Evolutionary conservation across 2,888 invertebrate species (phyloP), one percentile per base, ranked within the genome.

Genomic region (Aspidiotus destructor): DNA sequence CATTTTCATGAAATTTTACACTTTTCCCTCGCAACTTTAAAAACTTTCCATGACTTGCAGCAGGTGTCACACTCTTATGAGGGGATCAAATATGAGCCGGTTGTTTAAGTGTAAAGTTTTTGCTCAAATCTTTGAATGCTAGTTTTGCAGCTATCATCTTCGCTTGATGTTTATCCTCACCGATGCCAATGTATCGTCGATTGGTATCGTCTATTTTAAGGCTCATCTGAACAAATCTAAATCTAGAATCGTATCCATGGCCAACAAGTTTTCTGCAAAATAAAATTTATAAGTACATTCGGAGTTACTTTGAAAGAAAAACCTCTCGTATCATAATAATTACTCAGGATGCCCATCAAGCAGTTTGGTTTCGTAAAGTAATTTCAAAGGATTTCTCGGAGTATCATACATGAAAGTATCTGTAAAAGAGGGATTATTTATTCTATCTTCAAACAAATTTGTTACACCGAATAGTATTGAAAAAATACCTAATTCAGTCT

Each of bases 311-410:
- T 28, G 28, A 28, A 28, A 28, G 5, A 28, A 28, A 28, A 28
- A 28, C 1, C 5, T 28, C 5, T 5, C 5, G 28, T 28, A 28
- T 28, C 28, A 28, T 28, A 28, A 28, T 28, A 28, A 28, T 28
- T 28, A 28, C 28, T 28, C 28, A 5, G 28, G 28, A 28, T 28
- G 28, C 28, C 28, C 28, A 28, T 28, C 28, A 5, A 28, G 84
- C 1, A 88, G 87, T 71, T 89, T 88, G 75, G 84, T 84, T 79
- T 99, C 98, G 73, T 88, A 80, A 1, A 99, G 77, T 73, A 89
- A 84, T 60, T 95, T 82, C 13, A 98, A 86, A 0, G 94, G 89
- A 75, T 95, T 92, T 74, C 89, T 88, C 3, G 98, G 98, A 40
- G 95, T 87, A 72, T 88, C 84, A 57, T 78, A 79, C 41, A 88